Percentiles rank a stretch among this genome's conserved stretches.
Conservation (phyloP, 2,113 vertebrate genomes). For the Myrmecophaga tridactyla region DNA sequence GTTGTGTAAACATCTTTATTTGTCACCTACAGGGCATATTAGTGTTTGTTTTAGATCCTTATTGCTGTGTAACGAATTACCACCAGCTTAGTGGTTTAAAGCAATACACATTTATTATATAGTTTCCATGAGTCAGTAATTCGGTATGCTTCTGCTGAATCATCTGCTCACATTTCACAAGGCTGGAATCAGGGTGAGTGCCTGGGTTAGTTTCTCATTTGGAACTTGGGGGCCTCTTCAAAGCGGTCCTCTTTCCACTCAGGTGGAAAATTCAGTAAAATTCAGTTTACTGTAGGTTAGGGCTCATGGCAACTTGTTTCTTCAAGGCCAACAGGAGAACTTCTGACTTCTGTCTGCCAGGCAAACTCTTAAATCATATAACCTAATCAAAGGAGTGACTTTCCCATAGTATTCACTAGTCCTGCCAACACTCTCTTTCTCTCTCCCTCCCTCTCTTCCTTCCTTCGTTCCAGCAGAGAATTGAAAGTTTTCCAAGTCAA, state of each 20-base stretch:
- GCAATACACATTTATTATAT: not conserved
- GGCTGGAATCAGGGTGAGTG: not conserved
- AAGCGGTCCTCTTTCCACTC: not conserved
- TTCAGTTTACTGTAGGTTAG: not conserved
- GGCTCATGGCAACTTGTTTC: not conserved
- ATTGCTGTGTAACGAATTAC: not conserved
- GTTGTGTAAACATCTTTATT: not conserved
- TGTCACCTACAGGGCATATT: conserved; percentile 30
- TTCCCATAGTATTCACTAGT: not conserved
- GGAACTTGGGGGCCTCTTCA: not conserved
- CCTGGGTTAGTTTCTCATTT: not conserved
- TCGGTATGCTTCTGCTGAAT: not conserved
- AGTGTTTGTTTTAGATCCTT: not conserved
- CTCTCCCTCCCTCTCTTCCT: not conserved
- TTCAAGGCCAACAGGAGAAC: not conserved
- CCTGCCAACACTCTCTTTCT: not conserved
- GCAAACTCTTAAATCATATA: not conserved
- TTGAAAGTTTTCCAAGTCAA: not conserved
- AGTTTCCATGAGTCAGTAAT: not conserved
- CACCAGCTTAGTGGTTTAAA: not conserved
- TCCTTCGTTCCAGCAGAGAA: not conserved
- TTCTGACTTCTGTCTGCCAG: not conserved
- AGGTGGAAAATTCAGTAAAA: not conserved
- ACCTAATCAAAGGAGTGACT: not conserved
- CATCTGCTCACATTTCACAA: not conserved